These are phyloP conservation scores for Onychomys torridus DNA, from an alignment of 2,797 vertebrate species.

Conservation along the genomic window DNA sequence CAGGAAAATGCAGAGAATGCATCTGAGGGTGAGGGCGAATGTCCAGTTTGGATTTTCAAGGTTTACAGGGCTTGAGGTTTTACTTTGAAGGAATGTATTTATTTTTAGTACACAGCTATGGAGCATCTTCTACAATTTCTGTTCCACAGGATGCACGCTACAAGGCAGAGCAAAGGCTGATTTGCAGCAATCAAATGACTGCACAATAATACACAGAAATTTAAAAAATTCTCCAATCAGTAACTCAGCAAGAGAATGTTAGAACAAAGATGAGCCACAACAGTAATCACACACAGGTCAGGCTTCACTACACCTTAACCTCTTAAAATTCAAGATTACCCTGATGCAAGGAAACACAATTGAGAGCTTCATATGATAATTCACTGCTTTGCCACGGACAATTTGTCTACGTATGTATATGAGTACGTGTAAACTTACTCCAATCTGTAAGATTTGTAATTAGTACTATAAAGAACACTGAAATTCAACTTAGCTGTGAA, in stretches of 20 bases:
- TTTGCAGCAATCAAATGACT: slow-evolving; percentile 77
- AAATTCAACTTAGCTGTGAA: slow-evolving; percentile 65
- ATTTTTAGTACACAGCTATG: slow-evolving; percentile 66
- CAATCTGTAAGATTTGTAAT: slow-evolving; percentile 72
- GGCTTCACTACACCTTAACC: slow-evolving; percentile 65
- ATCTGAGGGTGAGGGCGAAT: not conserved
- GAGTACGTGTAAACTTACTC: not conserved
- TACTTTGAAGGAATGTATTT: slow-evolving; percentile 52
- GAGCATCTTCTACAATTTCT: slow-evolving; percentile 58
- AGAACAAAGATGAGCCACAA: slow-evolving; percentile 37
- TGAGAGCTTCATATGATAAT: slow-evolving; percentile 35
- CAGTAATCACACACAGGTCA: slow-evolving; percentile 61
- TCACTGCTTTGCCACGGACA: slow-evolving; percentile 22
- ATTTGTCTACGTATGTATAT: slow-evolving; percentile 35
- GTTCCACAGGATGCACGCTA: slow-evolving; percentile 68
- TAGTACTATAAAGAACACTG: slow-evolving; percentile 52
- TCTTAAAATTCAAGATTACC: slow-evolving; percentile 29
- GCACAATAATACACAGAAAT: slow-evolving; percentile 77
- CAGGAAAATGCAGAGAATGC: slow-evolving; percentile 57
- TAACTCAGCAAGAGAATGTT: slow-evolving; percentile 74
- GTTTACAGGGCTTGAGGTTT: slow-evolving; percentile 30
- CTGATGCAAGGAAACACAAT: not conserved
- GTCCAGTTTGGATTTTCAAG: slow-evolving; percentile 54
- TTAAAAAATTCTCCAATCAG: slow-evolving; percentile 71
- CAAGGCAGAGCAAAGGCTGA: slow-evolving; percentile 78